Evolutionary conservation across 2,113 vertebrate genomes (phyloP), one percentile per base, ranked within the genome.

Genomic region (Percina caprodes): DNA sequence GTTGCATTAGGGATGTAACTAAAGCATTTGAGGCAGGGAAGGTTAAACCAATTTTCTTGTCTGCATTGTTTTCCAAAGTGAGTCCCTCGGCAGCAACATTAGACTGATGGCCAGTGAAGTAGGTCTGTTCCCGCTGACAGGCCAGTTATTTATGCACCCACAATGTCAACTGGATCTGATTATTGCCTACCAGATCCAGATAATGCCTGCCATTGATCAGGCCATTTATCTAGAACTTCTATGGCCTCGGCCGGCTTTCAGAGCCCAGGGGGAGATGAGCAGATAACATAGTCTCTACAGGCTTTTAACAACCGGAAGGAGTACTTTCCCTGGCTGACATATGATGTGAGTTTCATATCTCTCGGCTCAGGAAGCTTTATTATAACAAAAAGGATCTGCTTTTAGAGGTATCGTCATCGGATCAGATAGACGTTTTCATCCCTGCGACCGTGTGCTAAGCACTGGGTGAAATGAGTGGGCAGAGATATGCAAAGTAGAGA

Each of bases 11-110:
- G 90, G 83, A 88, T 67, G 86, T 82, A 87, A 75, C 86, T 54
- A 80, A 91, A 90, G 78, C 74, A 39, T 88, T 88, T 74, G 69
- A 86, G 80, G 79, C 87, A 70, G 77, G 79, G 90, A 91, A 91
- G 92, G 92, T 91, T 93, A 92, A 94, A 94, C 86, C 93, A 93
- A 92, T 94, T 94, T 93, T 90, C 90, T 84, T 78, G 84, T 92
- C 90, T 69, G 84, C 85, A 86, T 89, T 93, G 92, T 93, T 94
- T 93, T 90, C 65, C 69, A 81, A 83, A 86, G 85, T 12, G 54
- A 84, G 79, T 90, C 86, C 77, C 76, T 30, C 24, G 11, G 87
- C 79, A 48, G 90, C 66, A 65, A 49, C 87, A 55, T 86, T 59
- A 83, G 75, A 77, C 86, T 67, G 88, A 92, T 82, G 90, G 75